Evolutionary conservation across 2,888 invertebrate species (phyloP), one percentile per base, ranked within the genome.

Genomic region (Lasiommata megera): DNA sequence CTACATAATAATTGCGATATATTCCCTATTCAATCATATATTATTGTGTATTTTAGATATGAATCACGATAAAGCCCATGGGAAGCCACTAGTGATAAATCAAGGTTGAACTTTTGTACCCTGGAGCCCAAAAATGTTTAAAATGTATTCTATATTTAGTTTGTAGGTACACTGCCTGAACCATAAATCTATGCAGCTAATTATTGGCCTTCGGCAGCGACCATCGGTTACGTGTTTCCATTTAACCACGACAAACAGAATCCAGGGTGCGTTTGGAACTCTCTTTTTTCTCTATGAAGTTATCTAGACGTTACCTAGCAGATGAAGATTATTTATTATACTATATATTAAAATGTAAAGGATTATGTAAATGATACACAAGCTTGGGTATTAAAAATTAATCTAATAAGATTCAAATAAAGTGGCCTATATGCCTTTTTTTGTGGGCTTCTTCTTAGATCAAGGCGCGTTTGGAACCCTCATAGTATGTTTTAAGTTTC

Each of bases 151-250:
- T 73, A 74, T 72, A 77, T 75, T 70, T 77, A 75, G 74, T 71
- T 69, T n/a, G n/a, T n/a, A n/a, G 66, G 63, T 68, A 67, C 71
- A 71, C 72, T 67, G 69, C 69, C 70, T 69, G 70, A 68, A 67
- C 74, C 69, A 80, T 86, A 85, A 86, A 85, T 87, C 83, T 73
- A 72, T 75, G 69, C 67, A 64, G 71, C 80, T 85, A 84, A 87
- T 87, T 84, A 82, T 82, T 80, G 66, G 75, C 84, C 70, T 65
- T 63, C 70, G 80, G 78, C 79, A 67, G 63, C 72, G 63, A 69
- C 74, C 77, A 76, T 73, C 65, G 66, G 18, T 34, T 18, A 52
- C 29, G 31, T 11, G 66, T 70, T 58, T 76, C 68, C 81, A 76
- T 68, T 71, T 56, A 29, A 16, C 23, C 6, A 34, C 54, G 11